Evolutionary conservation across 1,140 invertebrate genomes (phyloP), one percentile per base, ranked within the genome.

Genomic region (Brachionus asplanchnoidis): DNA sequence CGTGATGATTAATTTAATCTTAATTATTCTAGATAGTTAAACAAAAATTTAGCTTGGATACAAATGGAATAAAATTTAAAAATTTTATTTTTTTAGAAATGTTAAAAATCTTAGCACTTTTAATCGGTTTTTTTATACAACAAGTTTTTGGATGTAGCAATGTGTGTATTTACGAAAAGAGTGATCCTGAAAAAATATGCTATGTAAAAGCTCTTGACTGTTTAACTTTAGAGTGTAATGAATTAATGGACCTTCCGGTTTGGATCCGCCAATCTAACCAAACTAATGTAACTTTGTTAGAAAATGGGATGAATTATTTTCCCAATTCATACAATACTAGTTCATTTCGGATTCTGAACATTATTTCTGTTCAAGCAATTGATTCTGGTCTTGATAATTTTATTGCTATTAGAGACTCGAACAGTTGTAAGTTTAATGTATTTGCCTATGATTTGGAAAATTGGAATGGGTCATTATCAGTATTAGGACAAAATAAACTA

Each of bases 361-460:
- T 77, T 12, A 26, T 26, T 50, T 46, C 20, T 28, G 20, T 77
- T 26, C 73, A 46, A 26, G 40, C 42, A 26, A 1, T 50, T 6
- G 73, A 77, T n/a, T 50, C 73, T 77, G 73, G 73, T 14, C 14
- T 50, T 2, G 46, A 77, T 50, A 77, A n/a, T 50, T 77, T 77
- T 50, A 23, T 50, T 50, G 26, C 42, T 17, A 77, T 28, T 53
- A 26, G 46, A n/a, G 7, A 26, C 42, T 5, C 9, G 11, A n/a
- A 77, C 2, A 7, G 0, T 77, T 77, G 73, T 50, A 50, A 46
- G 14, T 77, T 77, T 77, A 77, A 12, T 50, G 20, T 77, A 50
- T 50, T 77, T 23, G 42, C 42, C 0, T 77, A 50, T 50, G 73
- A 77, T 23, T 50, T 77, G 20, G 42, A 46, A 20, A 77, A 44